Conservation (phyloP, 2,888 invertebrate genomes). For the Drosophila mimetica region DNA sequence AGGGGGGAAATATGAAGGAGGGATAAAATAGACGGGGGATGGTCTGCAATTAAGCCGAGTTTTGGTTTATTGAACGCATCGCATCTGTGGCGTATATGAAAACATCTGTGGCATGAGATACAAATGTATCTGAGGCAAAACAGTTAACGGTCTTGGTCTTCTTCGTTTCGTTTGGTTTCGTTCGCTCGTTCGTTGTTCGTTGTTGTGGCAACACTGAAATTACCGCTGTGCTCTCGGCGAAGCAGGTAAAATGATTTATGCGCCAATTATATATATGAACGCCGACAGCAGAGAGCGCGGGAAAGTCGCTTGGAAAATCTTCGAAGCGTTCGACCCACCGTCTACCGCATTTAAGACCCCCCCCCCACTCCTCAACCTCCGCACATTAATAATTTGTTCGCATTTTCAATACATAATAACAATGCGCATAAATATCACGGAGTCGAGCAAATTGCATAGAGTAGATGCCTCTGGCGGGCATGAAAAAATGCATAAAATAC, state of each 20-base stretch:
- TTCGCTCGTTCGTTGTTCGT: constrained; percentile 1
- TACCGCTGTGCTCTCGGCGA: constrained; percentile 62
- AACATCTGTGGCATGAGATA: constrained; percentile 52
- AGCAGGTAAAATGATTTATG: constrained; percentile 72
- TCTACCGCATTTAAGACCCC: constrained; percentile 1
- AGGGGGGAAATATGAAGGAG: constrained; percentile 3
- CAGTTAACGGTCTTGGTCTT: constrained; percentile 52
- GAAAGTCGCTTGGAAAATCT: constrained; percentile 51
- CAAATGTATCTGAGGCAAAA: constrained; percentile 54
- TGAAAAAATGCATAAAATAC: constrained; percentile 13
- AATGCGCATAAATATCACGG: constrained; percentile 72
- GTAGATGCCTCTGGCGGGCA: constrained; percentile 40
- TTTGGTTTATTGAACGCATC: constrained; percentile 62
- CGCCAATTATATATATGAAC: constrained; percentile 65
- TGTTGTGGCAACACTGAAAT: constrained; percentile 56
- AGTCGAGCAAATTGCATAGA: constrained; percentile 59
- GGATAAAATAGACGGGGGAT: constrained; percentile 6
- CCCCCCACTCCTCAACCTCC: too few species aligned
- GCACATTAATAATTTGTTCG: constrained; percentile 69
- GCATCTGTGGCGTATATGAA: constrained; percentile 23
- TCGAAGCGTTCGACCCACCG: constrained; percentile 7
- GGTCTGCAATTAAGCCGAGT: constrained; percentile 41
- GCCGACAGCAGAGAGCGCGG: constrained; percentile 46
- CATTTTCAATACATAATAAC: constrained; percentile 71
- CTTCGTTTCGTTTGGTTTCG: constrained; percentile 1